Evolutionary conservation across 1,140 invertebrate species (phyloP).

Genomic region (Lordiphosa clarofinis): DNA sequence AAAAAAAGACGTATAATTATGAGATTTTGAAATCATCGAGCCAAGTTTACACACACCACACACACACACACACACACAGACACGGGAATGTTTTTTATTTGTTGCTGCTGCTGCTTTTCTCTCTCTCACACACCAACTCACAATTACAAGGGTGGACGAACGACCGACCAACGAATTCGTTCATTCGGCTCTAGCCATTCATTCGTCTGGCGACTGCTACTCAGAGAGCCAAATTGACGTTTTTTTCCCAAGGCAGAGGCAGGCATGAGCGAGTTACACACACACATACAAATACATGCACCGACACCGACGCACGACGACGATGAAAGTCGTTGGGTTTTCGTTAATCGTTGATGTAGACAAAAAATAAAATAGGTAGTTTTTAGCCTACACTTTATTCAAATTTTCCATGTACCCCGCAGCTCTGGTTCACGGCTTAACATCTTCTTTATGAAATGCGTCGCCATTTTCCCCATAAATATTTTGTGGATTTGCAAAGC

Average conservation of each 20-base stretch:
- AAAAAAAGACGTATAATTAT: slow-evolving; percentile 6
- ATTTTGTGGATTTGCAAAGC: slow-evolving; percentile 6
- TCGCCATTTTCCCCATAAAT: slow-evolving; percentile 4
- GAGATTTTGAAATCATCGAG: slow-evolving; percentile 56
- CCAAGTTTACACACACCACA: slow-evolving; percentile 18
- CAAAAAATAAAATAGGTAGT: slow-evolving; percentile 67
- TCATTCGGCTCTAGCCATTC: slow-evolving; percentile 49
- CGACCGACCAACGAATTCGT: slow-evolving; percentile 27
- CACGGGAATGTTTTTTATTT: slow-evolving; percentile 58
- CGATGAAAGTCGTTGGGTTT: slow-evolving; percentile 76
- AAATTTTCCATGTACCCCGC: slow-evolving; percentile 20
- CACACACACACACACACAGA: slow-evolving; percentile 19
- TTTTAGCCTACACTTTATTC: slow-evolving; percentile 51
- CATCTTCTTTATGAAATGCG: slow-evolving; percentile 3
- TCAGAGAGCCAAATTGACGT: slow-evolving; percentile 63
- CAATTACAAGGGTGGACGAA: slow-evolving; percentile 13
- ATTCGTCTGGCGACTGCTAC: slow-evolving; percentile 42
- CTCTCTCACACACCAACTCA: slow-evolving; percentile 25
- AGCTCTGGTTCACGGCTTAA: background rate
- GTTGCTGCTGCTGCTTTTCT: slow-evolving; percentile 45
- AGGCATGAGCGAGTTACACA: slow-evolving; percentile 32
- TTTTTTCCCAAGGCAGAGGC: slow-evolving; percentile 49
- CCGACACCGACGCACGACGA: slow-evolving; percentile 63
- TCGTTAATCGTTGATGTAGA: slow-evolving; percentile 79
- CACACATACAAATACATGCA: slow-evolving; percentile 39